A percentile compares a stretch with the other conserved stretches of the same genome.
These are phyloP conservation scores for Nemotelus pantherinus DNA, from an alignment of 2,888 invertebrate genomes.

Conservation along the genomic window DNA sequence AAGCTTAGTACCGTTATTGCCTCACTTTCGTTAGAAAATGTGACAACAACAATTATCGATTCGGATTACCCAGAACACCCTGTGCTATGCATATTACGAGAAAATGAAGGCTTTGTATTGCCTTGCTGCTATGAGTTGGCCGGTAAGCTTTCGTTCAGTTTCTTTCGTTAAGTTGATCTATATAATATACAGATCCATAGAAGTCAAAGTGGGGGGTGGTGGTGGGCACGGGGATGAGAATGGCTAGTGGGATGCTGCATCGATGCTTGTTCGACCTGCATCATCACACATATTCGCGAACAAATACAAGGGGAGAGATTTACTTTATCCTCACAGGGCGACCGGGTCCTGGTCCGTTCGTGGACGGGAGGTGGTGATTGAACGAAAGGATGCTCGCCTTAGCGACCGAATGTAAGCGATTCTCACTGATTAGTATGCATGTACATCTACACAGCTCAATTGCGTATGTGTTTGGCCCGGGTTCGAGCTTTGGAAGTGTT, in stretches of 20 bases:
- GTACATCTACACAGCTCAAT: not conserved
- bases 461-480: slow-evolving; percentile 31
- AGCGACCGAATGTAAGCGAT: not conserved
- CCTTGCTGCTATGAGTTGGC: not conserved
- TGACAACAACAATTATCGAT: slow-evolving; percentile 48
- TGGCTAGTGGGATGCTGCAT: slow-evolving; percentile 32
- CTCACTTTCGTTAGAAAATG: slow-evolving; percentile 29
- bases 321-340: slow-evolving; percentile 8
- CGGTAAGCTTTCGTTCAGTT: slow-evolving; percentile 12
- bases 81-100: slow-evolving; percentile 13
- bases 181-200: not conserved
- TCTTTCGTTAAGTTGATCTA: slow-evolving; percentile 21
- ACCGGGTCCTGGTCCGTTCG: not conserved
- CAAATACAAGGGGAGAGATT: slow-evolving; percentile 16
- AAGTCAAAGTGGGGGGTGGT: slow-evolving; percentile 6
- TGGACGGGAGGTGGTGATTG: slow-evolving; percentile 12
- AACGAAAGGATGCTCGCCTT: not conserved
- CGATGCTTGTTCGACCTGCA: slow-evolving; percentile 17
- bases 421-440: not conserved
- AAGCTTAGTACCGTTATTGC: slow-evolving; percentile 5
- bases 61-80: slow-evolving; percentile 44
- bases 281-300: not conserved
- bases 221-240: not conserved
- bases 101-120: not conserved
- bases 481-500: slow-evolving; percentile 15